Evolutionary conservation across 2,113 vertebrate species (phyloP).

Genomic region (Corythaixoides concolor): DNA sequence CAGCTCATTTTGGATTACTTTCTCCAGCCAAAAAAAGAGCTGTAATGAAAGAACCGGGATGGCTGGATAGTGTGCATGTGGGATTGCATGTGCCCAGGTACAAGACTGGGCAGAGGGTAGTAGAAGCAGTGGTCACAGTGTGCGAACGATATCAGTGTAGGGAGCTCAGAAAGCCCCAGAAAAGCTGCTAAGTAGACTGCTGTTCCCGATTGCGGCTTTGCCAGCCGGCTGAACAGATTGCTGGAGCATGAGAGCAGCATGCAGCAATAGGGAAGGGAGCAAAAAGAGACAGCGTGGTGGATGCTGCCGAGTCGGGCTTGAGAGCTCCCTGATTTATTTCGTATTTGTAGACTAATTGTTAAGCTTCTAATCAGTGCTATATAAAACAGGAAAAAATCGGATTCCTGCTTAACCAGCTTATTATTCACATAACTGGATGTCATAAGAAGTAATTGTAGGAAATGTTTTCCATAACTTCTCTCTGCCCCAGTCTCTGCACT

Average conservation of each 20-base stretch:
- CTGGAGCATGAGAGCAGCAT: not conserved
- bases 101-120: not conserved
- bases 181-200: constrained; percentile 8
- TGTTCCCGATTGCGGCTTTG: not conserved
- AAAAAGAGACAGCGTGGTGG: not conserved
- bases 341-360: not conserved
- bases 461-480: not conserved
- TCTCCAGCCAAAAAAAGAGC: not conserved
- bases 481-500: not conserved
- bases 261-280: not conserved
- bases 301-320: accelerated
- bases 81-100: accelerated
- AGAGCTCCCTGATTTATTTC: not conserved
- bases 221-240: constrained; percentile 55
- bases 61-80: accelerated
- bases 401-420: not conserved
- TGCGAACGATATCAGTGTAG: not conserved
- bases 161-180: not conserved
- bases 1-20: not conserved
- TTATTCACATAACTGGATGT: not conserved
- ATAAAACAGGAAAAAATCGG: not conserved
- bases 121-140: not conserved
- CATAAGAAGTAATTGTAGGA: not conserved
- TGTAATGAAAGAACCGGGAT: accelerated
- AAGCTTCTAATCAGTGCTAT: not conserved